Percentiles rank a stretch among this genome's conserved stretches.
Evolutionary conservation across 2,113 vertebrate genomes (phyloP).

Genomic region (Lasiurus borealis): DNA sequence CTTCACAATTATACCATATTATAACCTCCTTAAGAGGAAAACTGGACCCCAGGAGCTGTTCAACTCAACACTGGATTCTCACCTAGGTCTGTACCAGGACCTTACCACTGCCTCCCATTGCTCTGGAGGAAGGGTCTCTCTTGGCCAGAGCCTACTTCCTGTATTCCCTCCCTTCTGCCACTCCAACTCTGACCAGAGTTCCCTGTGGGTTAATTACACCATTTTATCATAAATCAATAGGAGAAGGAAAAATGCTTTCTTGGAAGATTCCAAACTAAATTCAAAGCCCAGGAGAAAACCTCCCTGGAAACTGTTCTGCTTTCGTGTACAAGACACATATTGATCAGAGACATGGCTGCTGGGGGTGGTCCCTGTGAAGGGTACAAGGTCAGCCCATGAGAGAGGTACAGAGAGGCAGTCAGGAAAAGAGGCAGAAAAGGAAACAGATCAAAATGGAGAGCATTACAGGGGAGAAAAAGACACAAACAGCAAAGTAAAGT

Average conservation of each 20-base stretch:
- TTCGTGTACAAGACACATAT: conserved; percentile 68
- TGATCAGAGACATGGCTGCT: neutral
- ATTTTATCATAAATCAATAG: conserved; percentile 53
- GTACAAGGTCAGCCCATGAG: conserved; percentile 50
- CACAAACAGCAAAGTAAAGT: neutral
- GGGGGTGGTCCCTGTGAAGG: neutral
- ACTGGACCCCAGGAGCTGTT: neutral
- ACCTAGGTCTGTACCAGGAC: neutral
- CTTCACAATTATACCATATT: neutral
- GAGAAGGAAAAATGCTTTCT: conserved; percentile 66
- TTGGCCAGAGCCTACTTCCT: neutral
- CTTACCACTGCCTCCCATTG: accelerated
- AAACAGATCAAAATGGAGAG: neutral
- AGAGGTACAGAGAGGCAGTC: neutral
- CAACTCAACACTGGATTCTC: neutral
- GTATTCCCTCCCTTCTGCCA: neutral
- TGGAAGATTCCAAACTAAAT: conserved; percentile 72
- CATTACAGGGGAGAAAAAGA: neutral
- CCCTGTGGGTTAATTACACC: conserved; percentile 1
- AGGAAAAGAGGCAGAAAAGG: neutral
- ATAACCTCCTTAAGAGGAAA: conserved; percentile 6
- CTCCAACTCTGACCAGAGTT: neutral
- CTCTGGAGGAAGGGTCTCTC: neutral
- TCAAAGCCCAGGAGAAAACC: conserved; percentile 72
- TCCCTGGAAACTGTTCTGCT: conserved; percentile 73